Percentiles rank a stretch among this genome's conserved stretches.
phyloP scores from a whole-genome alignment of 2,113 vertebrate species.

The Trogon melanurus region DNA sequence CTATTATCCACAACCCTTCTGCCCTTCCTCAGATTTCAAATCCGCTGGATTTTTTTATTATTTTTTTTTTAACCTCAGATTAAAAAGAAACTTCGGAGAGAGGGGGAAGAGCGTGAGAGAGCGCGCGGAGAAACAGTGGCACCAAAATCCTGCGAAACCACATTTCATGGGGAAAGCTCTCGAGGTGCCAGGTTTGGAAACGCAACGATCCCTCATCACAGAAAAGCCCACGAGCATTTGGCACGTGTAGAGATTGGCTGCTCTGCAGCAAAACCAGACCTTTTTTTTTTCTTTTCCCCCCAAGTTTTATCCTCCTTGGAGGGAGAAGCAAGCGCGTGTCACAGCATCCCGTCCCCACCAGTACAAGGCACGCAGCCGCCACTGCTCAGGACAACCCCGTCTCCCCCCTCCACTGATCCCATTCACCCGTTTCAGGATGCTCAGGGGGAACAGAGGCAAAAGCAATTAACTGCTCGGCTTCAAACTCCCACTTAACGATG shows the following conservation, averaged over 20 bases:
- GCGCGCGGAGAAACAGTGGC: rapidly evolving
- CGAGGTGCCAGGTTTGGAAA: background rate
- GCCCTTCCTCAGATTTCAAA: background rate
- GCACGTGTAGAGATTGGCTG: background rate
- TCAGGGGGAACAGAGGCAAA: background rate
- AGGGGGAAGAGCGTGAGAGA: background rate
- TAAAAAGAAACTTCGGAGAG: background rate
- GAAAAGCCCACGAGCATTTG: background rate
- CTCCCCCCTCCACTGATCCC: too few species aligned
- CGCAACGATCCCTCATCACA: rapidly evolving
- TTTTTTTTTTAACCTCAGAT: too few species aligned
- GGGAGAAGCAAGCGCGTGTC: rapidly evolving
- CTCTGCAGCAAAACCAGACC: background rate
- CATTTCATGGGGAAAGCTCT: background rate
- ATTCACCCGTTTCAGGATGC: background rate
- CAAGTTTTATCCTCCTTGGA: background rate
- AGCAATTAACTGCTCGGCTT: background rate
- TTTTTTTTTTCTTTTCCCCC: background rate
- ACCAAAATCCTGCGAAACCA: background rate
- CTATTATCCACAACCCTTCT: background rate
- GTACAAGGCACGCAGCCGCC: rapidly evolving
- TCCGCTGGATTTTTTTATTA: too few species aligned
- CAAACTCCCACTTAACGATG: background rate
- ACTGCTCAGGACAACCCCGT: background rate
- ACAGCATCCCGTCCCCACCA: background rate